These are phyloP conservation scores for Cliona cf. orientalis DNA, from an alignment of 37 sponge, comb jelly and placozoan genomes.

Conservation along the genomic window DNA sequence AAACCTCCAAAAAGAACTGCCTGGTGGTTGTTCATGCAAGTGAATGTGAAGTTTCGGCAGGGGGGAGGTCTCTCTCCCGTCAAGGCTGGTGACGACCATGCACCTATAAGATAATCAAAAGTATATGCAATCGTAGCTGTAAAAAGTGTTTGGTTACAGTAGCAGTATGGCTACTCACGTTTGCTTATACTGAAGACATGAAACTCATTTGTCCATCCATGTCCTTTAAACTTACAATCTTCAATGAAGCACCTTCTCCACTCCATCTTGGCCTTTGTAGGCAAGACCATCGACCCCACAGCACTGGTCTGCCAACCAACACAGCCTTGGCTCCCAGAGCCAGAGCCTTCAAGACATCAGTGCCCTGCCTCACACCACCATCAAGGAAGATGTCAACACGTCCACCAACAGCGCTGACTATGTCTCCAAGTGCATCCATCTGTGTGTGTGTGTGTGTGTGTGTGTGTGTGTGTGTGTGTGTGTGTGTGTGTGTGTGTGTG, in stretches of 20 bases:
- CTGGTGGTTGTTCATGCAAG: too few relatives aligned
- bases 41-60: too few relatives aligned
- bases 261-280: conserved; percentile 81
- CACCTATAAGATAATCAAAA: too few relatives aligned
- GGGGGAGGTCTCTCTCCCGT: too few relatives aligned
- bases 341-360: conserved; percentile 91
- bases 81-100: too few relatives aligned
- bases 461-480: conserved; percentile 17
- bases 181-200: too few relatives aligned
- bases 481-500: conserved; percentile 13
- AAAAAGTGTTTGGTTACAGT: too few relatives aligned
- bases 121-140: too few relatives aligned
- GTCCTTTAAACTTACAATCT: too few relatives aligned
- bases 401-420: conserved; percentile 77
- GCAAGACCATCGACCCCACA: conserved; percentile 96
- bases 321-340: conserved; percentile 92
- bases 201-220: too few relatives aligned
- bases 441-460: conserved; percentile 45
- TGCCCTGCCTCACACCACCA: conserved; percentile 90
- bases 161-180: too few relatives aligned
- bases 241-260: conserved; percentile 75
- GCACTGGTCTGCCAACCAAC: conserved; percentile 87
- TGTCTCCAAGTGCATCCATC: conserved; percentile 83
- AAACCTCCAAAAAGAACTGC: too few relatives aligned
- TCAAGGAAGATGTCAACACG: conserved; percentile 84